These are phyloP conservation scores for Eilema depressum DNA, from an alignment of 2,888 invertebrate species.

Conservation along the genomic window DNA sequence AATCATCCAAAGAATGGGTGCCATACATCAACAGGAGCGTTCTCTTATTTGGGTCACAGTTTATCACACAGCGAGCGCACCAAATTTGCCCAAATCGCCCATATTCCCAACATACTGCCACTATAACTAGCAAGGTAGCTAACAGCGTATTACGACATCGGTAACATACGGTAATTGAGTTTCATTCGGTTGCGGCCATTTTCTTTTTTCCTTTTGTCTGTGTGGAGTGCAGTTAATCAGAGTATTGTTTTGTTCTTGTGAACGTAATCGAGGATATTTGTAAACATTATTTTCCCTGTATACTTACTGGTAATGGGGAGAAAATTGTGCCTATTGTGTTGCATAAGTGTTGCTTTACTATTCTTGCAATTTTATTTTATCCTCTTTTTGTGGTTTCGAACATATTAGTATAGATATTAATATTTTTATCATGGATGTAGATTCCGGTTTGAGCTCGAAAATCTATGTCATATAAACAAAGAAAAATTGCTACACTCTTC, in stretches of 20 bases:
- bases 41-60: conserved; percentile 42
- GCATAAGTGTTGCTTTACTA: not conserved
- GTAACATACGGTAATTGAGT: conserved; percentile 48
- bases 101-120: conserved; percentile 46
- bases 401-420: not conserved
- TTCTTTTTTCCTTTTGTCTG: conserved; percentile 38
- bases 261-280: conserved; percentile 19
- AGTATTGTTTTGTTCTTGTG: conserved; percentile 21
- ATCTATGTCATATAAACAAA: not conserved
- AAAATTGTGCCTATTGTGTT: not conserved
- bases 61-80: conserved; percentile 42
- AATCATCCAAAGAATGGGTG: conserved; percentile 20
- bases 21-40: conserved; percentile 28
- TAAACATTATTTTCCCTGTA: conserved; percentile 20
- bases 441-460: not conserved
- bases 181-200: conserved; percentile 28
- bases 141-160: conserved; percentile 40
- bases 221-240: conserved; percentile 25
- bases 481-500: not conserved
- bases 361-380: not conserved
- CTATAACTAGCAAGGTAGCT: conserved; percentile 45
- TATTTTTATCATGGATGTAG: not conserved
- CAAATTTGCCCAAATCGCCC: conserved; percentile 44
- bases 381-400: not conserved
- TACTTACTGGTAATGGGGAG: not conserved